A percentile compares a stretch with the other conserved stretches of the same genome.
Evolutionary conservation across 92 coral and sea anemone species (phyloP).

Genomic region (Siderastrea radians): DNA sequence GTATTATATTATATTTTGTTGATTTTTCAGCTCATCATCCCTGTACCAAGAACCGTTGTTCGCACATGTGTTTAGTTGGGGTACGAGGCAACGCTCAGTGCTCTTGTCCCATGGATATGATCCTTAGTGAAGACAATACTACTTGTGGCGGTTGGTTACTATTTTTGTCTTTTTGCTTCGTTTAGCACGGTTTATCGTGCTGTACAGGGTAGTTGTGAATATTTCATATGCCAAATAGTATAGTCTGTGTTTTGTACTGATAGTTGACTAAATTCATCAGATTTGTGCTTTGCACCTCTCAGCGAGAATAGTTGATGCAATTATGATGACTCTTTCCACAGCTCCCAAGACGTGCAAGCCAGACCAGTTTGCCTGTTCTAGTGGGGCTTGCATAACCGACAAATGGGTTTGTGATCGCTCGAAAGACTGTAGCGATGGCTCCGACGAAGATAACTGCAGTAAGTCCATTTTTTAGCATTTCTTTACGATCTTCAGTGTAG

Average conservation of each 20-base stretch:
- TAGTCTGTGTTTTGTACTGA: not conserved
- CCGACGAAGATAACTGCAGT: constrained; percentile 75
- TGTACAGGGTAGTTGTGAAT: no score
- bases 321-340: not conserved
- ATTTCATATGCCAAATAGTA: no score
- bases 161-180: no score
- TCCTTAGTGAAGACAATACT: constrained; percentile 61
- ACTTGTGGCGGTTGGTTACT: constrained; percentile 80
- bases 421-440: constrained; percentile 54
- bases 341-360: constrained; percentile 67
- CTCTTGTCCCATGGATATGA: constrained; percentile 83
- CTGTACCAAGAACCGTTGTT: constrained; percentile 75
- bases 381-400: constrained; percentile 42
- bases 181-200: no score
- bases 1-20: not conserved
- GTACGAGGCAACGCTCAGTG: constrained; percentile 64
- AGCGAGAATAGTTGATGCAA: not conserved
- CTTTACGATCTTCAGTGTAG: no score
- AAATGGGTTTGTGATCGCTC: constrained; percentile 67
- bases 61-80: constrained; percentile 83
- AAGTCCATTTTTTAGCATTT: constrained; percentile 21
- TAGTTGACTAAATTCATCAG: no score
- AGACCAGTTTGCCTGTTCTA: constrained; percentile 53
- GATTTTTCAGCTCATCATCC: constrained; percentile 74
- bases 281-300: no score